Base-by-base conservation (phyloP, 2,888 invertebrate genomes). In the Clunio marinus region DNA sequence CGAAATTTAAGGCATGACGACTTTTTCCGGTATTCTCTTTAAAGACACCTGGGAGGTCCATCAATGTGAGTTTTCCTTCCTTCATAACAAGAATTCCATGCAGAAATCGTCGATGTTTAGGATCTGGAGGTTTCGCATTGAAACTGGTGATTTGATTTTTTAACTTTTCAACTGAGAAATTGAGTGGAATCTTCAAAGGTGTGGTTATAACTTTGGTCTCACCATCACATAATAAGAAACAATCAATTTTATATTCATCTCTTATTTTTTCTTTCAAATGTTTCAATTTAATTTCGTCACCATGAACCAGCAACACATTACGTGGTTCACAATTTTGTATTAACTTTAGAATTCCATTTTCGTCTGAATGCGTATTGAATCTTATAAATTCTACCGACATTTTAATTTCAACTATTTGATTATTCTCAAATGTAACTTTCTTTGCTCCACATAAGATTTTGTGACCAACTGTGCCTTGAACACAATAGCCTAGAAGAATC, bases 331-430 rank as follows among this genome's bases (percentile, higher is more conserved):
- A 97, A 76, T 97, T 95, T 73, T 96, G 91, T 73, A 99, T 97
- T 35, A 99, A 81, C 78, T 98, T 96, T 96, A 98, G 97, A 46
- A 98, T 94, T 35, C 97, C 95, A 81, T 99, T 99, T 2, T 99
- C 99, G 81, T 99, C 99, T 0, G 99, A 99, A 77, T 99, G 99
- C 0, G 99, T 99, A 70, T 96, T 96, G 78, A 99, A 99, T 20
- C 98, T 98, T 96, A 99, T 96, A 79, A 99, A 99, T 78, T 97
- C 91, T 1, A 95, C 94, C 17, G 93, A 88, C 91, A 95, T 91
- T 82, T 95, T 95, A 0, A 96, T 93, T 74, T 96, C 96, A 3
- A 96, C 89, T 13, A 92, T 85, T 80, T 96, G 95, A 10, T 94
- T 84, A 77, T 95, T 96, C 77, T 97, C 95, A 80, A 95, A 90